Conservation (phyloP, 2,888 invertebrate genomes). For the Drosophila ezoana region DNA sequence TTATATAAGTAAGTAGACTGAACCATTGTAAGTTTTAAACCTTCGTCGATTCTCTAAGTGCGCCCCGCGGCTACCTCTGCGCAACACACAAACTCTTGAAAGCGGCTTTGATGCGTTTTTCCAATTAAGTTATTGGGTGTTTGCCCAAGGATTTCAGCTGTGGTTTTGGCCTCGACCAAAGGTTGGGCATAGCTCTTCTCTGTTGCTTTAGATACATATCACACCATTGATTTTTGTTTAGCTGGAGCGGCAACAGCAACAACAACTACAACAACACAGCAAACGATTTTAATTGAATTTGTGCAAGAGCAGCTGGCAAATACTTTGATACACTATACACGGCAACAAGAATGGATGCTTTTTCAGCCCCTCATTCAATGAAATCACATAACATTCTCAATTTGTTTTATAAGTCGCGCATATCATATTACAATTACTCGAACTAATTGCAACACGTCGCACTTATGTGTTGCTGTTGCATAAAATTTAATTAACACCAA, state of each 20-base stretch:
- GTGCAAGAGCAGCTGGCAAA: conserved; percentile 40
- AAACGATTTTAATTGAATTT: conserved; percentile 68
- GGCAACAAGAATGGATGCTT: conserved; percentile 7
- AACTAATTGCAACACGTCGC: conserved; percentile 1
- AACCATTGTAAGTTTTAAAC: conserved; percentile 35
- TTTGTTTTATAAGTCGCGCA: neutral
- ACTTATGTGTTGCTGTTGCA: neutral
- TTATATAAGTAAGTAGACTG: conserved; percentile 27
- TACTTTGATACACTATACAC: conserved; percentile 20
- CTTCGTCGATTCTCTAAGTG: conserved; percentile 38
- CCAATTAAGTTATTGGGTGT: conserved; percentile 64
- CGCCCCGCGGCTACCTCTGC: conserved; percentile 27
- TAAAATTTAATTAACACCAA: neutral
- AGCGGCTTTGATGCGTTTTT: conserved; percentile 61
- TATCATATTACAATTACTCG: neutral
- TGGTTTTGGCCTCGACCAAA: conserved; percentile 25
- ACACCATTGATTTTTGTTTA: conserved; percentile 43
- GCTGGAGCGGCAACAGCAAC: conserved; percentile 11
- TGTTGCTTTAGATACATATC: conserved; percentile 34
- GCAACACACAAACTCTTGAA: conserved; percentile 18
- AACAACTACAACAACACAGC: conserved; percentile 11
- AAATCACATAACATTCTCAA: neutral
- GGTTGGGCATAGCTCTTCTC: conserved; percentile 6
- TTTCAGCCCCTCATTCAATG: neutral
- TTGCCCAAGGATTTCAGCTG: conserved; percentile 46